Evolutionary conservation across 2,888 invertebrate genomes (phyloP).

Genomic region (Coenonympha arcania): DNA sequence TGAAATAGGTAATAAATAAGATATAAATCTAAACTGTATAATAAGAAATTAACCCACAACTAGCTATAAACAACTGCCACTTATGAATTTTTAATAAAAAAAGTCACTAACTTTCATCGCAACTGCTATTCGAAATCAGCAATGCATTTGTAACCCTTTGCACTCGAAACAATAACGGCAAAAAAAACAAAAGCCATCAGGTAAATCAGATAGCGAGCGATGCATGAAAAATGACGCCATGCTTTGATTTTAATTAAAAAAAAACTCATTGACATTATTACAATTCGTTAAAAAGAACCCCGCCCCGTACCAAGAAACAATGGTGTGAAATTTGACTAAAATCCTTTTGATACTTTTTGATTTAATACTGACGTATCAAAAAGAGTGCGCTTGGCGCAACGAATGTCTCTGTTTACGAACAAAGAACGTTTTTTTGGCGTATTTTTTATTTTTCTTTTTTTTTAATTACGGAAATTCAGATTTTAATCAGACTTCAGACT

Average conservation of each 20-base stretch:
- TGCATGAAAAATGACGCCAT: slow-evolving; percentile 72
- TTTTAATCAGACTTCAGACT: slow-evolving; percentile 41
- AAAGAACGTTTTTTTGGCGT: slow-evolving; percentile 43
- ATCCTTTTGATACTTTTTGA: slow-evolving; percentile 56
- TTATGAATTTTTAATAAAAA: not conserved
- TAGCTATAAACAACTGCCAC: not conserved
- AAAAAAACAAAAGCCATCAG: slow-evolving; percentile 48
- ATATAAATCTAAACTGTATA: too few species aligned
- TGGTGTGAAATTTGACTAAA: slow-evolving; percentile 60
- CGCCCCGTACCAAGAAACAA: slow-evolving; percentile 60
- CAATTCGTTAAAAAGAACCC: slow-evolving; percentile 59
- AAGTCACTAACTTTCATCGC: not conserved
- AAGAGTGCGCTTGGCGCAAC: slow-evolving; percentile 47
- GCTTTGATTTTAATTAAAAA: slow-evolving; percentile 62
- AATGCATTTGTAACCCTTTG: slow-evolving; percentile 18
- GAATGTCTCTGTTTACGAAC: slow-evolving; percentile 42
- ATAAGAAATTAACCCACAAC: too few species aligned
- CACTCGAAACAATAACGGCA: slow-evolving; percentile 32
- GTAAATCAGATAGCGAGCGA: slow-evolving; percentile 71
- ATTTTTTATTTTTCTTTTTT: slow-evolving; percentile 35
- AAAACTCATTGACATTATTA: slow-evolving; percentile 58
- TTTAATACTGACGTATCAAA: slow-evolving; percentile 59
- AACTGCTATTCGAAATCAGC: slow-evolving; percentile 19
- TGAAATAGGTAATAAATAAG: too few species aligned
- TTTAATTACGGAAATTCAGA: slow-evolving; percentile 35